Base-by-base conservation (phyloP, 2,888 invertebrate species). In the Bombylius discolor region DNA sequence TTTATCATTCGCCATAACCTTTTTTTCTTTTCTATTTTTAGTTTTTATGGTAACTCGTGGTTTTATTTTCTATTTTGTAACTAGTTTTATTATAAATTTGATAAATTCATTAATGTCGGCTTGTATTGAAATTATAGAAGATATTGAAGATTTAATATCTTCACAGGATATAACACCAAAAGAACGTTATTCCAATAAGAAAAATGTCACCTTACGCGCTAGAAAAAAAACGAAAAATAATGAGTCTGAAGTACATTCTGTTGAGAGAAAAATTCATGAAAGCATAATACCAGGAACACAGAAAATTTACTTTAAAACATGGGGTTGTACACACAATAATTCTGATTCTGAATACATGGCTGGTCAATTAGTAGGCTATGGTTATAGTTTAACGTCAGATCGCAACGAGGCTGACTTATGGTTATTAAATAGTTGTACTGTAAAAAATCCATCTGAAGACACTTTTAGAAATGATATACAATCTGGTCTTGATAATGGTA, bases 271-370 rank as follows among this genome's bases (percentile, higher is more conserved):
- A 55, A 73, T 79, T 53, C 68, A 80, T 56, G 78, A 80, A 63
- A 81, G 81, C 70, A 77, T 81, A 51, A 80, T 82, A 33, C 82
- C 82, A 65, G 82, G 93, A 2, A 89, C 89, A 0, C 85, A 89
- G 72, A 83, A 78, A 49, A 81, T 94, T 49, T 93, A 84, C 65
- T 81, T 96, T 3, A 93, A 93, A 75, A 97, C 96, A 56, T 97
- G 96, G 97, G 97, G 97, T 5, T 98, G 97, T 72, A 89, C 96
- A 0, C 98, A 99, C 76, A 99, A 99, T 73, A 95, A 85, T 70
- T 95, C 95, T 0, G 98, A 99, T 72, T 89, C 93, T 1, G 98
- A 99, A 77, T 99, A 99, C 70, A 99, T 99, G 98, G 94, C 95
- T 0, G 98, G 98, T 0, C 85, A 95, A 64, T 76, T 99, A 56